phyloP scores from a whole-genome alignment of 1,140 invertebrate genomes.

The Drosophila sp. region DNA sequence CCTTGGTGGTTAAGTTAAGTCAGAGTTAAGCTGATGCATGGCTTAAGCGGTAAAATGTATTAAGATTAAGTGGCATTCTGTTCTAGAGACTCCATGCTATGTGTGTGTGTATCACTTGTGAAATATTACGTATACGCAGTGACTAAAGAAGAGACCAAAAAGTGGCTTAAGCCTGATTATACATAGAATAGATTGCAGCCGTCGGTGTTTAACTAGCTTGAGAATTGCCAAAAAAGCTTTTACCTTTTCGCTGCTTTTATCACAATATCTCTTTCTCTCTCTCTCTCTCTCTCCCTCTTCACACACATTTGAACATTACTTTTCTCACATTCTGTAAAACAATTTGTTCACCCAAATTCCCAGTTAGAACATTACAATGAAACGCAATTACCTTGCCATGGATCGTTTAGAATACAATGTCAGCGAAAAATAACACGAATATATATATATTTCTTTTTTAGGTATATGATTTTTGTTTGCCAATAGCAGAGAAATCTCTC shows the following conservation, averaged over 20 bases:
- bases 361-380: constrained; percentile 12
- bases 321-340: constrained; percentile 3
- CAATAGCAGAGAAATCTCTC: constrained; percentile 21
- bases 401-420: constrained; percentile 36
- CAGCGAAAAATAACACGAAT: constrained; percentile 29
- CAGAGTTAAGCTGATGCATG: constrained; percentile 74
- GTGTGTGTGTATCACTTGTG: constrained; percentile 8
- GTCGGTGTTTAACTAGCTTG: constrained; percentile 43
- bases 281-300: neutral
- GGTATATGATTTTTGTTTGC: constrained; percentile 41
- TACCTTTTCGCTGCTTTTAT: neutral
- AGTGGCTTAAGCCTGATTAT: constrained; percentile 37
- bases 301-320: constrained; percentile 12
- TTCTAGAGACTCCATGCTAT: constrained; percentile 16
- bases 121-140: constrained; percentile 57
- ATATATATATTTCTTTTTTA: neutral
- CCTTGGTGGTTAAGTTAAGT: constrained; percentile 60
- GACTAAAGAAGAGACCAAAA: constrained; percentile 23
- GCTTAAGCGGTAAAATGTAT: constrained; percentile 78
- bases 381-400: constrained; percentile 37
- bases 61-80: constrained; percentile 75
- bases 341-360: constrained; percentile 7
- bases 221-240: constrained; percentile 16
- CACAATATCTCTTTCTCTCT: neutral
- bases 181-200: constrained; percentile 34